A percentile compares a stretch with the other conserved stretches of the same genome.
These are phyloP conservation scores for Muscicapa adusta DNA, from an alignment of 2,113 vertebrate species.

Conservation along the genomic window DNA sequence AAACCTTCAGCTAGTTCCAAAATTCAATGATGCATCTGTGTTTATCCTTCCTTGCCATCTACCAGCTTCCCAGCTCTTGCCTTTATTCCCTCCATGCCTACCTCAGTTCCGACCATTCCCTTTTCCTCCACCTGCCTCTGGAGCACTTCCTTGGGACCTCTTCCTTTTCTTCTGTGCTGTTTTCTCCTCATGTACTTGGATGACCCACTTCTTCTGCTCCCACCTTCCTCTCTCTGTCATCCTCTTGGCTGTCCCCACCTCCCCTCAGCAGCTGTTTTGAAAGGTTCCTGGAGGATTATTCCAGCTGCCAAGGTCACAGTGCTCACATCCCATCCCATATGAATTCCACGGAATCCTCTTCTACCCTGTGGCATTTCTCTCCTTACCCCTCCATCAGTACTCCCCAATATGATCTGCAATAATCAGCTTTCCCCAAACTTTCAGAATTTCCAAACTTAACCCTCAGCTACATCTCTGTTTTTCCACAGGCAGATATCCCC, in stretches of 20 bases:
- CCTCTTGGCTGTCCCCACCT: not conserved
- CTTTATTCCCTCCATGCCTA: not conserved
- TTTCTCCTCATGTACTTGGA: not conserved
- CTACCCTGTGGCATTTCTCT: not conserved
- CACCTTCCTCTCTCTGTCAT: not conserved
- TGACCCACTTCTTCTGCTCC: not conserved
- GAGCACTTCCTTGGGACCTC: not conserved
- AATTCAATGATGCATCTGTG: not conserved
- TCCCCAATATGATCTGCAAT: not conserved
- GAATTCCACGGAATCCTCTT: not conserved
- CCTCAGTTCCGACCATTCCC: not conserved
- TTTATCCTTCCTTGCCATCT: not conserved
- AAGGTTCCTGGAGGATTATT: not conserved
- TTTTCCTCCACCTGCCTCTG: not conserved
- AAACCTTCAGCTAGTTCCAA: not conserved
- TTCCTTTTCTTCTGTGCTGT: not conserved
- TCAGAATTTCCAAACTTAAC: not conserved
- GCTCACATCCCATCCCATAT: not conserved
- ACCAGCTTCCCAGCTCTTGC: not conserved
- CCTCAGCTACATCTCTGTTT: not conserved
- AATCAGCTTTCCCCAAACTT: not conserved
- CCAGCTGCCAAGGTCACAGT: not conserved
- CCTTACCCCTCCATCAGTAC: not conserved
- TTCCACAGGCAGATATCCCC: not conserved
- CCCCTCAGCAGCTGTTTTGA: not conserved